These are phyloP conservation scores for Conger conger DNA, from an alignment of 2,113 vertebrate genomes.

Conservation along the genomic window DNA sequence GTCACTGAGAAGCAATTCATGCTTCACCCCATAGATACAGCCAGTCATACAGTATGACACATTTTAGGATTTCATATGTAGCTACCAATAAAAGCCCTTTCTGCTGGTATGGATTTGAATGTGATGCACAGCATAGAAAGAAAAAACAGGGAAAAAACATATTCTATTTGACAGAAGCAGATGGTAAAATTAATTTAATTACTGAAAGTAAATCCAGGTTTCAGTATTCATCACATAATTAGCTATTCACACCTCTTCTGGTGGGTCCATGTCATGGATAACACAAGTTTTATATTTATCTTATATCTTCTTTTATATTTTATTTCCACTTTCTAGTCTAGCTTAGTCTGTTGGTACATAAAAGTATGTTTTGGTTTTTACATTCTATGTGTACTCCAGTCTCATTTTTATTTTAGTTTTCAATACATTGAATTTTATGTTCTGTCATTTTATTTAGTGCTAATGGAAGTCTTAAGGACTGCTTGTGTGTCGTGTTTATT, in stretches of 20 bases:
- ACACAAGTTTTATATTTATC: not conserved
- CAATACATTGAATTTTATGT: too few species aligned
- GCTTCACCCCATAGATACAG: too few species aligned
- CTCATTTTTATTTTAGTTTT: too few species aligned
- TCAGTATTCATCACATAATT: not conserved
- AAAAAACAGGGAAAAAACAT: not conserved
- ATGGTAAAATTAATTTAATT: too few species aligned
- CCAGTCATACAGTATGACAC: not conserved
- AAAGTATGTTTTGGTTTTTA: too few species aligned
- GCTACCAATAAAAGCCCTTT: not conserved
- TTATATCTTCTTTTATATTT: not conserved
- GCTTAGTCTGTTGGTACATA: too few species aligned
- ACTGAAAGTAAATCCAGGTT: not conserved
- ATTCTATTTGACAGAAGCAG: not conserved
- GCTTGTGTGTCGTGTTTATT: too few species aligned
- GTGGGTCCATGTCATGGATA: not conserved
- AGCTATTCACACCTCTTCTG: not conserved
- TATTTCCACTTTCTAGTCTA: too few species aligned
- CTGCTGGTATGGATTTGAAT: not conserved
- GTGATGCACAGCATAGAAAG: not conserved
- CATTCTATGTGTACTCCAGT: too few species aligned
- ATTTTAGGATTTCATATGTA: not conserved
- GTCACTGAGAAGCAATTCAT: not conserved
- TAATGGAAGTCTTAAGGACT: too few species aligned
- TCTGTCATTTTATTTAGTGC: too few species aligned